Evolutionary conservation across 37 sponge, comb jelly and placozoan genomes (phyloP).

Genomic region (Cliona cf. orientalis): DNA sequence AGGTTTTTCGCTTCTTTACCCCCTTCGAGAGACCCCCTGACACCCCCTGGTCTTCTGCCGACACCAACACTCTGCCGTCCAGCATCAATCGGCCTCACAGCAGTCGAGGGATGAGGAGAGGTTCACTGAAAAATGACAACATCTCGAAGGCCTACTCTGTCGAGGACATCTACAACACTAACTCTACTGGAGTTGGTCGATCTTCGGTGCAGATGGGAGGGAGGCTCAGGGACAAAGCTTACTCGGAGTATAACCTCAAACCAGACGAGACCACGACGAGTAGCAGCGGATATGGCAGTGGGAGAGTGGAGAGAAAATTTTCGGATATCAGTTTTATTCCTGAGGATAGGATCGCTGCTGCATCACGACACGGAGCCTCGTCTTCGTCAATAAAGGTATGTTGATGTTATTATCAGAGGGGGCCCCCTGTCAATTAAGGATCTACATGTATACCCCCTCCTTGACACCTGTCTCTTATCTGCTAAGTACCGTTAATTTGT

Average conservation of each 20-base stretch:
- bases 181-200: not conserved
- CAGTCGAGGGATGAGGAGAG: not conserved
- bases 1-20: conserved; percentile 57
- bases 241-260: conserved; percentile 32
- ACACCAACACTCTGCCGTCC: conserved; percentile 16
- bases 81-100: not conserved
- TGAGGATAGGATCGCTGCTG: too few relatives aligned
- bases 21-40: conserved; percentile 15
- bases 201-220: not conserved
- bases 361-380: too few relatives aligned
- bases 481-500: too few relatives aligned
- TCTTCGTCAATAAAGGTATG: too few relatives aligned
- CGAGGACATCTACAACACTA: conserved; percentile 27
- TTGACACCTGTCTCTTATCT: too few relatives aligned
- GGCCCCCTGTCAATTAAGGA: too few relatives aligned
- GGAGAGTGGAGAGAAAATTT: not conserved
- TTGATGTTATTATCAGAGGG: too few relatives aligned
- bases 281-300: not conserved
- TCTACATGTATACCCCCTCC: too few relatives aligned
- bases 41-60: not conserved
- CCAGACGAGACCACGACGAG: not conserved
- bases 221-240: conserved; percentile 20
- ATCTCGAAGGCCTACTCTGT: conserved; percentile 37
- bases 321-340: not conserved
- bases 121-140: not conserved